Base-by-base conservation (phyloP, 1,140 invertebrate species). In the Leptestheria dahalacensis region DNA sequence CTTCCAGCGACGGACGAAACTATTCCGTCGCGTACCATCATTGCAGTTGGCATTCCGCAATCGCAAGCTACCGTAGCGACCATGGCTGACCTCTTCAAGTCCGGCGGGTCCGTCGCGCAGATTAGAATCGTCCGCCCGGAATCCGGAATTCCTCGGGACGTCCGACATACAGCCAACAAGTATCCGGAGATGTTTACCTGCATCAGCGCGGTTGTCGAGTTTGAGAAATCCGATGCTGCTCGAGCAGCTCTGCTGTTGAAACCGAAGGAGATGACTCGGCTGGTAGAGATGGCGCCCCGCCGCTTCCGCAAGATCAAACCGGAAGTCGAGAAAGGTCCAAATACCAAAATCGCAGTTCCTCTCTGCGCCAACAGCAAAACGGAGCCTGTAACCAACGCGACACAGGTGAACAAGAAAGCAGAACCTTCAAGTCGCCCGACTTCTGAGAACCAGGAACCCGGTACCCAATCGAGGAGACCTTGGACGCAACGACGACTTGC, bases 1-100 rank as follows among this genome's bases (percentile, higher is more conserved):
- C 73, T 96, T 54, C 91, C 91, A 3, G 81, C 84, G 24, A 87
- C 87, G 70, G 90, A 94, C 68, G 90, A 95, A 72, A 91, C 90
- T 0, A 86, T 88, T 10, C 73, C 74, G 1, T 92, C 90, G 0
- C 79, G 91, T 64, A 93, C 89, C 0, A 82, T 94, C n/a, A 81
- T 94, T n/a, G 89, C 85, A 2, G 82, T 89, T 2, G 81, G 84
- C 67, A 77, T 94, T 67, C 88, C 89, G 0, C 75, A 88, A 18
- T 85, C 91, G 41, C 85, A 83, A 64, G 79, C 90, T 0, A 82
- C 84, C 4, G 86, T 93, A 10, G 90, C 93, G 72, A 83, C 82
- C 65, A 85, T 94, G 1, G 89, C 88, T 3, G 85, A 91, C 70
- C 69, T 94, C 50, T 94, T 93, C 72, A 82, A 83, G 2, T 77